These are phyloP conservation scores for Synanthedon vespiformis DNA, from an alignment of 2,888 invertebrate genomes.

Conservation along the genomic window DNA sequence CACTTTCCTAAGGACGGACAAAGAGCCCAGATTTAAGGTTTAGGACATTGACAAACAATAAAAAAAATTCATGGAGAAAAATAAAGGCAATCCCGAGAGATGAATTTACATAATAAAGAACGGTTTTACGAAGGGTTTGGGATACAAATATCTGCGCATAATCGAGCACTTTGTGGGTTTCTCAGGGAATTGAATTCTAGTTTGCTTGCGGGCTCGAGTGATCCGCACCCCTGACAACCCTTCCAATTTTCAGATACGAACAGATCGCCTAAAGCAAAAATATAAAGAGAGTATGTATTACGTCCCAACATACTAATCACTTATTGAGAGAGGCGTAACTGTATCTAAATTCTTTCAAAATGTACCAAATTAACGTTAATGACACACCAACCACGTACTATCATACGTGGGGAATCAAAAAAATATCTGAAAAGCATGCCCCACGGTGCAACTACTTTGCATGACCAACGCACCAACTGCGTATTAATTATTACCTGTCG, in stretches of 20 bases:
- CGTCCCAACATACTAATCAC: no score
- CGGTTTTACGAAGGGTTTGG: constrained; percentile 29
- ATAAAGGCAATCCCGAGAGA: constrained; percentile 33
- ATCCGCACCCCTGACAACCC: constrained; percentile 1
- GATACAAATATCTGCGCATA: constrained; percentile 44
- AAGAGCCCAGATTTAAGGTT: constrained; percentile 5
- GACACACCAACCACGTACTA: no score
- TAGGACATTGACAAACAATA: constrained; percentile 16
- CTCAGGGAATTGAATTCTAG: constrained; percentile 33
- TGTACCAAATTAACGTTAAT: no score
- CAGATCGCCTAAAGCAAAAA: no score
- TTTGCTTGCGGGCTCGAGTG: constrained; percentile 13
- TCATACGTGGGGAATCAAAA: no score
- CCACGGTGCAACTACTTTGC: no score
- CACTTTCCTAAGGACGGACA: neutral
- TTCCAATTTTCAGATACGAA: neutral
- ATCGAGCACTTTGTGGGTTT: constrained; percentile 33
- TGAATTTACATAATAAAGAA: constrained; percentile 46
- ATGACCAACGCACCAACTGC: no score
- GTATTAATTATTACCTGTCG: no score
- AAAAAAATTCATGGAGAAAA: constrained; percentile 20
- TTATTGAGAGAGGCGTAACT: no score
- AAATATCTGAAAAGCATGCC: no score
- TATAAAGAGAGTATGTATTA: no score
- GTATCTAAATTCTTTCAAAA: no score